Evolutionary conservation across 2,113 vertebrate genomes (phyloP).

Genomic region (Macquaria ambigua): DNA sequence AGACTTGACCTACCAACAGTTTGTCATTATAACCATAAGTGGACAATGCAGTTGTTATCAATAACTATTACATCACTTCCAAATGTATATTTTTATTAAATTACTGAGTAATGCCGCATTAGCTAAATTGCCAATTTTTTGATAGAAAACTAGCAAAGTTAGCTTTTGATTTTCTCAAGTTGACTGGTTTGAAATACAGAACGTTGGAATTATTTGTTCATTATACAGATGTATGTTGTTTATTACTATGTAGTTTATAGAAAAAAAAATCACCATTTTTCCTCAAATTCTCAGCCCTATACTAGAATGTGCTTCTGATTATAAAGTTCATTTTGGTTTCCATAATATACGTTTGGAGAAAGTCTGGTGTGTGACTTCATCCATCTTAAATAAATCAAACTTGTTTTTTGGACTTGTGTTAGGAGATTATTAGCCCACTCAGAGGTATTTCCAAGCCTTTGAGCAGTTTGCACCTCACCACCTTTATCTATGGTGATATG

Average conservation of each 20-base stretch:
- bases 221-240: background rate
- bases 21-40: background rate
- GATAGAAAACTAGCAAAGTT: background rate
- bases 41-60: background rate
- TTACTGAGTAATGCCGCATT: too few species aligned
- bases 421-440: constrained; percentile 50
- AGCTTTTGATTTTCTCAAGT: background rate
- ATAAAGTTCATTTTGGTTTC: background rate
- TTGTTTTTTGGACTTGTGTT: constrained; percentile 13
- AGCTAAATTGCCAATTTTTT: background rate
- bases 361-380: background rate
- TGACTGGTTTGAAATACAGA: background rate
- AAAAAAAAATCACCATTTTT: background rate
- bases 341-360: background rate
- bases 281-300: background rate
- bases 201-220: background rate
- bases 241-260: background rate
- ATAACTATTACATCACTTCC: background rate
- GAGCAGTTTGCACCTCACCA: constrained; percentile 32
- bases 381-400: constrained; percentile 8
- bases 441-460: background rate
- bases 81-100: too few species aligned
- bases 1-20: background rate
- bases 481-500: constrained; percentile 42
- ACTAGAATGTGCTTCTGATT: background rate